A percentile compares a stretch with the other conserved stretches of the same genome.
These are phyloP conservation scores for Pogonocherus hispidulus DNA, from an alignment of 2,888 invertebrate genomes.

Conservation along the genomic window DNA sequence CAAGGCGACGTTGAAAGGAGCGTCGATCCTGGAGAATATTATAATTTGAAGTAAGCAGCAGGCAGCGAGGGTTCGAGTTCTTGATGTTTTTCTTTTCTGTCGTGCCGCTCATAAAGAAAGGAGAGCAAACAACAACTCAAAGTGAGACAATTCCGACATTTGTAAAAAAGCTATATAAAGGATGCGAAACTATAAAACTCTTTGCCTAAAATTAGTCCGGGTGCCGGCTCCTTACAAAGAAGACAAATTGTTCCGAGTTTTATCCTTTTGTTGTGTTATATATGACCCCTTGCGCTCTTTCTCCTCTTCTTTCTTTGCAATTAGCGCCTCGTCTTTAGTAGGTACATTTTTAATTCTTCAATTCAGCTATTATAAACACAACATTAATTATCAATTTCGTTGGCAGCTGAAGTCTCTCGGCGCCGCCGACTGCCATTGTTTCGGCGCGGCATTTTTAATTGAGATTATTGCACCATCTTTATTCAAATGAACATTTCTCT, in stretches of 20 bases:
- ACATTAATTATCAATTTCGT: conserved; percentile 70
- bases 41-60: conserved; percentile 50
- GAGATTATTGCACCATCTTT: conserved; percentile 69
- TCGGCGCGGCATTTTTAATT: conserved; percentile 69
- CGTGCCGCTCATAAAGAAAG: conserved; percentile 44
- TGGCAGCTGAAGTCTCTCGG: conserved; percentile 61
- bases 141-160: conserved; percentile 64
- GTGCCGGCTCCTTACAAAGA: conserved; percentile 56
- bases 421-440: conserved; percentile 64
- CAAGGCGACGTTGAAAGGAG: conserved; percentile 43
- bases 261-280: conserved; percentile 58
- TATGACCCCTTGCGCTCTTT: conserved; percentile 38
- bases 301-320: conserved; percentile 60
- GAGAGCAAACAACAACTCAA: conserved; percentile 59
- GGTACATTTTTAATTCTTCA: conserved; percentile 69
- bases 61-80: conserved; percentile 41
- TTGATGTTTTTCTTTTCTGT: conserved; percentile 52
- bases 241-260: conserved; percentile 60
- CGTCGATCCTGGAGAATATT: conserved; percentile 49
- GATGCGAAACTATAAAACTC: conserved; percentile 66
- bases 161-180: conserved; percentile 64
- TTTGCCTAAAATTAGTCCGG: conserved; percentile 65
- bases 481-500: conserved; percentile 67
- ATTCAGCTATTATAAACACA: conserved; percentile 69
- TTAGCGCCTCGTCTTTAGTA: conserved; percentile 65